Percentiles rank a stretch among this genome's conserved stretches.
Evolutionary conservation across 1,140 invertebrate genomes (phyloP).

Genomic region (Listronotus oregonensis): DNA sequence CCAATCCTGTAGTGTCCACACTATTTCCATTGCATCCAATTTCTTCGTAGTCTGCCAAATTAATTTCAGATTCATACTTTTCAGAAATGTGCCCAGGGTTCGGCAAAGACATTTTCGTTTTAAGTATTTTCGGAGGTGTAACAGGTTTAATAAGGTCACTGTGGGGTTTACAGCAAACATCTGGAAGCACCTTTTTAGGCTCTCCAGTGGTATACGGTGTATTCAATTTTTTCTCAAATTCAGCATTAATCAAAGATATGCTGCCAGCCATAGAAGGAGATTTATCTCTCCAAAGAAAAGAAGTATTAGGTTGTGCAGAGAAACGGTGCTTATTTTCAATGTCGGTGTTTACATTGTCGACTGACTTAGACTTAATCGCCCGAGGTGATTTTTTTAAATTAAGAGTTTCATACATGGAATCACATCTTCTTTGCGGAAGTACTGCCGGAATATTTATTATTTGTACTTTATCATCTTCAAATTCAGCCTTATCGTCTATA

Average conservation of each 20-base stretch:
- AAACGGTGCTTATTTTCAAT: background rate
- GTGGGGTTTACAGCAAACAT: slow-evolving; percentile 34
- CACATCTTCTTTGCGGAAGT: slow-evolving; percentile 39
- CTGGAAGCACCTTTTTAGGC: slow-evolving; percentile 18
- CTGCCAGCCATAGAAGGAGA: slow-evolving; percentile 16
- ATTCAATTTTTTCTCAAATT: slow-evolving; percentile 2
- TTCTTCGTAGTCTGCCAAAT: slow-evolving; percentile 23
- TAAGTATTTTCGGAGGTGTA: slow-evolving; percentile 20
- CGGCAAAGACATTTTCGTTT: slow-evolving; percentile 35
- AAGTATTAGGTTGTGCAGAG: slow-evolving; percentile 39
- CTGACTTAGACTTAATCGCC: slow-evolving; percentile 25
- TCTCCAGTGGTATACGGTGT: too few species aligned
- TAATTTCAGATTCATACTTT: background rate
- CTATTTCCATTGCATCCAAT: slow-evolving; percentile 4
- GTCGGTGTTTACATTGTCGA: slow-evolving; percentile 20
- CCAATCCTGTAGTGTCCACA: slow-evolving; percentile 8
- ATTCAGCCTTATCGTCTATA: slow-evolving; percentile 33
- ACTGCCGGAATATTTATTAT: slow-evolving; percentile 42
- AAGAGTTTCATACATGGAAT: slow-evolving; percentile 48
- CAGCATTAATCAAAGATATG: slow-evolving; percentile 7
- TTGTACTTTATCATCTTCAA: slow-evolving; percentile 36
- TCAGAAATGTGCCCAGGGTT: background rate
- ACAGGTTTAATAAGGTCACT: slow-evolving; percentile 11
- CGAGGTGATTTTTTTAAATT: slow-evolving; percentile 36
- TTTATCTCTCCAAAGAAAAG: slow-evolving; percentile 46